Base-by-base conservation (phyloP, 2,113 vertebrate genomes). In the Gymnogyps californianus region DNA sequence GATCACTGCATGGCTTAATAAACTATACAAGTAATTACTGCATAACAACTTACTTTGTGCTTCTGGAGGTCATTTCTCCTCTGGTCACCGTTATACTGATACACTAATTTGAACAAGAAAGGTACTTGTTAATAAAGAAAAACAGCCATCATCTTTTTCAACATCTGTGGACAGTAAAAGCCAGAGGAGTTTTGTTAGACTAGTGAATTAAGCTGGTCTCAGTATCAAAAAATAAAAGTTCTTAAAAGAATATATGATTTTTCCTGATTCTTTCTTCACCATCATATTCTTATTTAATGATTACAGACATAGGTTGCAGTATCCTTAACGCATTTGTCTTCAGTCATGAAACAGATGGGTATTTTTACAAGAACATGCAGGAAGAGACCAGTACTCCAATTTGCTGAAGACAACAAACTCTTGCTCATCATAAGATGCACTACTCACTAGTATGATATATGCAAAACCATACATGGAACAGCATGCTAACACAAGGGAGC, bases 401-500 rank as follows among this genome's bases (percentile, higher is more conserved):
- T 52, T 84, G 69, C 55, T 77, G 69, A 91, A 93, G 75, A 72
- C 4, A 4, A 80, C 34, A 78, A 95, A 89, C 40, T 77, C 76
- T 83, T 58, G 34, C 40, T 84, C 59, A 36, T 66, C 13, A 1
- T 15, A 42, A 66, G 16, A 51, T 20, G 67, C 76, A 13, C 54
- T 66, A 34, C 32, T 75, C 61, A 59, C 17, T 51, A 36, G 13
- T 12, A 32, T 15, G 64, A 90, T 21, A 42, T 46, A 82, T 40
- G 52, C 47, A 92, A 93, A 93, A 67, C 52, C 12, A 20, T 3
- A 64, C 16, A 38, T 12, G 42, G 89, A 95, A 80, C 17, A 16
- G 46, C 5, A 2, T 0, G 0, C 2, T 3, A 91, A 84, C 65
- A 66, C 29, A 87, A 71, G 2, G 0, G 52, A 88, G 47, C n/a